A percentile compares a stretch with the other conserved stretches of the same genome.
phyloP scores from a whole-genome alignment of 2,113 vertebrate genomes.

The Calcarius ornatus region DNA sequence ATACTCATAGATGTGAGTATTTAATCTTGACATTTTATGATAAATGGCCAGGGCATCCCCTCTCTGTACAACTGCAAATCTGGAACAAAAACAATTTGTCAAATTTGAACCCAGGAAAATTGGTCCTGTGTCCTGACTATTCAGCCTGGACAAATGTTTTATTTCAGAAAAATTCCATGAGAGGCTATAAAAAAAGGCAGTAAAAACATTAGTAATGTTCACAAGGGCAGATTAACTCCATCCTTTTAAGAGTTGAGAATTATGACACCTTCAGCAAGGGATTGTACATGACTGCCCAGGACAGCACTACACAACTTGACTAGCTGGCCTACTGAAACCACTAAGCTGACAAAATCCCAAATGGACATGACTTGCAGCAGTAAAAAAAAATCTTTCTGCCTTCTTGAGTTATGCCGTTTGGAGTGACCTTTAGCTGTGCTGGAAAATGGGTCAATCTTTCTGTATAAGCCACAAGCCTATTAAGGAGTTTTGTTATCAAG shows the following conservation, averaged over 20 bases:
- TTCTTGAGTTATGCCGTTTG: neutral
- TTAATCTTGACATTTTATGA: neutral
- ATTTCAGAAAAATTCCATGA: neutral
- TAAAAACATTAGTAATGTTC: neutral
- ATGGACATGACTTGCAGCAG: neutral
- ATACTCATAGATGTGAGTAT: neutral
- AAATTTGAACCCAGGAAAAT: neutral
- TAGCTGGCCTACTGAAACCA: neutral
- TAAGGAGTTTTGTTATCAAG: neutral
- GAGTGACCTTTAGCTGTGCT: neutral
- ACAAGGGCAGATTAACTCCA: neutral
- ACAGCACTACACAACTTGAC: neutral
- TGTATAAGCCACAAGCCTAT: neutral
- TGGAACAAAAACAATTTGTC: neutral
- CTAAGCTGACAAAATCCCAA: neutral
- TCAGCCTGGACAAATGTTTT: neutral
- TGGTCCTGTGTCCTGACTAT: neutral
- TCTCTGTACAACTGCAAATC: neutral
- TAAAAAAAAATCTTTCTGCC: neutral
- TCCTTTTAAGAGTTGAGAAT: neutral
- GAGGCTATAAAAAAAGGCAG: neutral
- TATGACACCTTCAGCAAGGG: neutral
- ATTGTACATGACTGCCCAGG: neutral
- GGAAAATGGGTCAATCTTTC: neutral
- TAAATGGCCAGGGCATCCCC: neutral